These are phyloP conservation scores for Chymomyza amoena DNA, from an alignment of 2,888 invertebrate genomes.

Conservation along the genomic window DNA sequence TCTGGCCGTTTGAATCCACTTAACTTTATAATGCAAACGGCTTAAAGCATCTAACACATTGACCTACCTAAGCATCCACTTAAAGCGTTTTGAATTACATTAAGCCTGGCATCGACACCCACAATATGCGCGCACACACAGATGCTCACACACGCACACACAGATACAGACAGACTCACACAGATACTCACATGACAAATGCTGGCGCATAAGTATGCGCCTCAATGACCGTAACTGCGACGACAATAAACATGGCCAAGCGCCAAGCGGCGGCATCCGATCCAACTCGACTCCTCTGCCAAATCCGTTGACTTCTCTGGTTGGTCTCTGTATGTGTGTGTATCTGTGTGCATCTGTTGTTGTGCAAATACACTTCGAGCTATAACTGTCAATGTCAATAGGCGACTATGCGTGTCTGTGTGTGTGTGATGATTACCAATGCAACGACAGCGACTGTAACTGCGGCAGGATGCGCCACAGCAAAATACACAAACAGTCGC, in stretches of 20 bases:
- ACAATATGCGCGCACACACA: not conserved
- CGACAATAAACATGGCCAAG: not conserved
- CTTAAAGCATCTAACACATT: not conserved
- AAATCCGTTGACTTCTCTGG: not conserved
- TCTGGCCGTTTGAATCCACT: not conserved
- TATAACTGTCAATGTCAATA: constrained; percentile 70
- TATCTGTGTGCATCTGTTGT: constrained; percentile 20
- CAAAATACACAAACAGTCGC: constrained; percentile 18
- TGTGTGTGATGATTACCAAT: constrained; percentile 41
- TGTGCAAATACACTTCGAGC: constrained; percentile 58
- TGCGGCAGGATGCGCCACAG: constrained; percentile 2
- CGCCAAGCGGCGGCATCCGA: not conserved
- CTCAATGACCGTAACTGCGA: not conserved
- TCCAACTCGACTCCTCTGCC: not conserved
- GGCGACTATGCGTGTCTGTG: constrained; percentile 17
- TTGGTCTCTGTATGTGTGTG: not conserved
- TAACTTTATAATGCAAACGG: not conserved
- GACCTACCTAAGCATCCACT: not conserved
- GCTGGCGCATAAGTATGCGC: not conserved
- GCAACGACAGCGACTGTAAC: constrained; percentile 27
- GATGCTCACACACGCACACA: not conserved
- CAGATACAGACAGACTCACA: not conserved
- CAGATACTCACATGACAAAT: not conserved
- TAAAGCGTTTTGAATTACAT: not conserved
- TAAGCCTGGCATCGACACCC: not conserved